These are phyloP conservation scores for Camptogramma bilineatum DNA, from an alignment of 2,888 invertebrate genomes.

Conservation along the genomic window DNA sequence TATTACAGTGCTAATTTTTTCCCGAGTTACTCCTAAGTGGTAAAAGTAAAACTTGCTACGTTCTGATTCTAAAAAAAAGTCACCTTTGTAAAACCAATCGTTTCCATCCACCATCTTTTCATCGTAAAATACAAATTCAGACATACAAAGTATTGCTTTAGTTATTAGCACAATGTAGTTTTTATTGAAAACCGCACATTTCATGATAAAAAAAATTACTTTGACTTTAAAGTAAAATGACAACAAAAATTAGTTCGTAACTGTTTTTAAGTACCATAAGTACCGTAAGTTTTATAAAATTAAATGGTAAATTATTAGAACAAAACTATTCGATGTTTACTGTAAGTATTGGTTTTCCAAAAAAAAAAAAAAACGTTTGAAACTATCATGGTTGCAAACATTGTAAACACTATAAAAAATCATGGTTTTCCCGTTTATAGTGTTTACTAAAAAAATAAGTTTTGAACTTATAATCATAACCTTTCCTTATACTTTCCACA, in stretches of 20 bases:
- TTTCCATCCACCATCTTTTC: not conserved
- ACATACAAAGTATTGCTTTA: slow-evolving; percentile 28
- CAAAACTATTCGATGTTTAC: not conserved
- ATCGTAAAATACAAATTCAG: not conserved
- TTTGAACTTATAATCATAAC: not conserved
- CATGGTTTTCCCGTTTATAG: too few relatives aligned
- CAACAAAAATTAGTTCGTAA: too few relatives aligned
- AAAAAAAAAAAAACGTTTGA: not conserved
- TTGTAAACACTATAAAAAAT: too few relatives aligned
- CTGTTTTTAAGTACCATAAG: not conserved
- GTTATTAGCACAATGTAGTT: slow-evolving; percentile 16
- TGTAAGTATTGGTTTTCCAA: not conserved
- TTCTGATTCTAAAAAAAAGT: not conserved
- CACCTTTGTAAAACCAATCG: not conserved
- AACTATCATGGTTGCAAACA: not conserved
- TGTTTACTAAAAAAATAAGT: too few relatives aligned
- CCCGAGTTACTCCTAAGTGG: too few relatives aligned
- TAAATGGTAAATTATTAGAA: not conserved
- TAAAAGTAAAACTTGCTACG: too few relatives aligned
- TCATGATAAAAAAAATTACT: not conserved
- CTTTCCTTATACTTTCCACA: slow-evolving; percentile 51
- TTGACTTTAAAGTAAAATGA: too few relatives aligned
- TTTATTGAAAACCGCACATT: not conserved
- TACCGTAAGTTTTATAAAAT: not conserved
- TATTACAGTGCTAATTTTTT: too few relatives aligned